phyloP scores from a whole-genome alignment of 2,888 invertebrate genomes.

The Leptodirus hochenwartii region DNA sequence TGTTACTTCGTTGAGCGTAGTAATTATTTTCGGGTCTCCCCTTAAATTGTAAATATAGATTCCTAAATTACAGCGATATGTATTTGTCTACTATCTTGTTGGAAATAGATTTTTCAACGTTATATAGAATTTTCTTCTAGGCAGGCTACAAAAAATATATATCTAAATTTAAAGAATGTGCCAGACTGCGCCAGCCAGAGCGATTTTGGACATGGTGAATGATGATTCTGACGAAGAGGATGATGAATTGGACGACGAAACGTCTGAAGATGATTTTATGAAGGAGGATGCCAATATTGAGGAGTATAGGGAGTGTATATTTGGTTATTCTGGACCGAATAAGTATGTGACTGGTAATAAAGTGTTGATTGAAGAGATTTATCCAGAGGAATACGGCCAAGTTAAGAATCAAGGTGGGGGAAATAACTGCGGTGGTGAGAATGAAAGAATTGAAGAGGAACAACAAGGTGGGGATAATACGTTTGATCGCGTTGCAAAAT shows the following conservation, averaged over 20 bases:
- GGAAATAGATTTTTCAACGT: no score
- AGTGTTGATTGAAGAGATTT: constrained; percentile 4
- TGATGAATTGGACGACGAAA: constrained; percentile 8
- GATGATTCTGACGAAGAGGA: constrained; percentile 9
- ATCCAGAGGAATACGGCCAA: background rate
- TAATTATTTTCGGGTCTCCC: no score
- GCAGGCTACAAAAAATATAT: no score
- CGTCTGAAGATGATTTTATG: constrained; percentile 17
- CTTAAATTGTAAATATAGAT: no score
- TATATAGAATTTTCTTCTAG: no score
- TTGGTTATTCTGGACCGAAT: constrained; percentile 19
- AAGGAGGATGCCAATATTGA: constrained; percentile 18
- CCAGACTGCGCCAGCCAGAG: no score
- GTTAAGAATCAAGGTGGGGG: constrained; percentile 5
- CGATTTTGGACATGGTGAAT: no score
- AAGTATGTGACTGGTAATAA: constrained; percentile 3
- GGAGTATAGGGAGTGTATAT: constrained; percentile 20
- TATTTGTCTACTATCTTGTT: no score
- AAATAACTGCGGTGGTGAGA: constrained; percentile 7
- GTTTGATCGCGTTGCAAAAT: constrained; percentile 3
- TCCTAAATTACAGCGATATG: no score
- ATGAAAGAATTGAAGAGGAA: constrained; percentile 6
- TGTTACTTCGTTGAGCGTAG: no score
- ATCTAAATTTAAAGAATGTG: no score
- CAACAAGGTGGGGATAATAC: constrained; percentile 6